Evolutionary conservation across 2,797 vertebrate genomes (phyloP), one percentile per base, ranked within the genome.

Genomic region (Tadarida brasiliensis): DNA sequence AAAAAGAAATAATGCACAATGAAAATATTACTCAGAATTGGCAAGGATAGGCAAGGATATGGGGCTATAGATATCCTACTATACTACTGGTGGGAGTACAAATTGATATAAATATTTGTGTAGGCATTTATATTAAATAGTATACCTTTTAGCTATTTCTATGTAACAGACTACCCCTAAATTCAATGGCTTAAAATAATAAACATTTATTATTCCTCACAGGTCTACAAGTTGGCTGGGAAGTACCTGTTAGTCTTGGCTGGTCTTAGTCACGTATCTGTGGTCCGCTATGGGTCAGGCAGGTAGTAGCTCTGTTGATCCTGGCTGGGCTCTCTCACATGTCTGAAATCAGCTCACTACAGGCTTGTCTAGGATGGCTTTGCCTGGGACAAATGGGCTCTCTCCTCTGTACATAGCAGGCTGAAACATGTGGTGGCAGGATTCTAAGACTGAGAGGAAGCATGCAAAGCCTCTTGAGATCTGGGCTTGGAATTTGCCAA

Each of bases 11-110:
- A 30, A 67, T 59, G 30, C 20, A 74, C 61, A 73, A 17, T 81
- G 87, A 87, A 89, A 84, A 84, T 82, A 68, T 65, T 82, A 65
- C 16, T 5, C 33, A 88, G 44, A 78, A 85, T 28, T 94, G 59
- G 26, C 26, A 85, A 71, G 24, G 44, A 82, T 54, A 56, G 59
- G 26, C 26, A 85, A 71, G 24, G 44, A 82, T 54, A 56, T 70
- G n/a, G 33, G 24, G n/a, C 51, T 77, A 26, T 44, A 70, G 35
- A 35, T 65, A 71, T 59, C 16, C n/a, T 65, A 49, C 28, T 20
- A 30, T 49, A 61, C 15, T 68, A 47, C 57, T 68, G n/a, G 26
- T 47, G 9, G 7, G 16, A 90, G 5, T 71, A 7, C 30, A 94
- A 91, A 80, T 76, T 47, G 47, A 47, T 61, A 63, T 24, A 93